These are phyloP conservation scores for Clusia tigrina DNA, from an alignment of 2,888 invertebrate genomes.

Conservation along the genomic window DNA sequence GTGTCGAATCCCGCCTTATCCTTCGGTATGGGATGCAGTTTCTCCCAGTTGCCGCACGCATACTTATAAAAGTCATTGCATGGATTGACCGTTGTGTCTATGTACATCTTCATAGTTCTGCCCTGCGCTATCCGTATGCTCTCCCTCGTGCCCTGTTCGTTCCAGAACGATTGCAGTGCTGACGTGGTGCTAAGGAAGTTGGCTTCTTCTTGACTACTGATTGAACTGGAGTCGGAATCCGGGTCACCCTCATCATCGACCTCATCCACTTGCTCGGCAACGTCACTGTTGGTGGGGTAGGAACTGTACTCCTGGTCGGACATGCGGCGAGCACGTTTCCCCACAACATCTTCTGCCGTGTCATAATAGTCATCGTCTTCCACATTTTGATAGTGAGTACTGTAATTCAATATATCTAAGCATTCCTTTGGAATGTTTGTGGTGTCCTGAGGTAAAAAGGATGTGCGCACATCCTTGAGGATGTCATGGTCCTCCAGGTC, in stretches of 20 bases:
- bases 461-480: constrained; percentile 71
- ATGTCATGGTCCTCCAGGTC: constrained; percentile 70
- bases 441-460: constrained; percentile 69
- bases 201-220: constrained; percentile 13
- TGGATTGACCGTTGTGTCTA: constrained; percentile 77
- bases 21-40: constrained; percentile 84
- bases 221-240: neutral
- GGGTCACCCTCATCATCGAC: constrained; percentile 31
- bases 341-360: constrained; percentile 3
- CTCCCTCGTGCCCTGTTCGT: constrained; percentile 60
- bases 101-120: constrained; percentile 77
- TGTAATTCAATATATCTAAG: constrained; percentile 33
- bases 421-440: constrained; percentile 65
- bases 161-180: constrained; percentile 55
- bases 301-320: constrained; percentile 5
- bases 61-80: constrained; percentile 86
- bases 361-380: constrained; percentile 9
- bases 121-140: constrained; percentile 72
- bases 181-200: constrained; percentile 35
- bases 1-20: constrained; percentile 90
- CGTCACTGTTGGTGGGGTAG: neutral
- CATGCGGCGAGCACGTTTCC: constrained; percentile 26
- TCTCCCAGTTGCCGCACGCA: constrained; percentile 87
- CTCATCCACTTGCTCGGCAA: constrained; percentile 28
- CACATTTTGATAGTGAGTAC: neutral